A percentile compares a stretch with the other conserved stretches of the same genome.
These are phyloP conservation scores for Empidonax traillii DNA, from an alignment of 2,113 vertebrate species.

Conservation along the genomic window DNA sequence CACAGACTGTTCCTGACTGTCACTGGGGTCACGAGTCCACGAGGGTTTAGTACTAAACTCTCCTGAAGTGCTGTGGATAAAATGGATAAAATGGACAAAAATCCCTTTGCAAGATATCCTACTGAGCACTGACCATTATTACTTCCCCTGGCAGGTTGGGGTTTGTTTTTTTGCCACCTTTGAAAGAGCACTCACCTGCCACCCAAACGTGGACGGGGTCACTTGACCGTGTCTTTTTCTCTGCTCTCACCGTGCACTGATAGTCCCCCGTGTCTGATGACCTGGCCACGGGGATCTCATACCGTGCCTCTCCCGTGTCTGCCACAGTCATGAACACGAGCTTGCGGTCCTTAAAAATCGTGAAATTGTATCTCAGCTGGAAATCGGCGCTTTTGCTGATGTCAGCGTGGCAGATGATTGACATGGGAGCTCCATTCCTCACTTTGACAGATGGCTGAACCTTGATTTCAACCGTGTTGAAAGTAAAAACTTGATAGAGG, in stretches of 20 bases:
- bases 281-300: conserved; percentile 46
- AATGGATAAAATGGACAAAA: neutral
- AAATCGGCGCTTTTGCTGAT: conserved; percentile 56
- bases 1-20: neutral
- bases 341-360: conserved; percentile 64
- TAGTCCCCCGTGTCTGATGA: conserved; percentile 68
- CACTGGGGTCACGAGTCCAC: neutral
- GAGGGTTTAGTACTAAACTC: neutral
- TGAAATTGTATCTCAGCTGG: conserved; percentile 45
- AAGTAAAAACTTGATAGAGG: conserved; percentile 69
- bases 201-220: conserved; percentile 6
- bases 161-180: neutral
- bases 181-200: conserved; percentile 58
- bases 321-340: conserved; percentile 43
- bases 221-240: conserved; percentile 40
- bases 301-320: neutral
- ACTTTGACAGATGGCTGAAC: conserved; percentile 36
- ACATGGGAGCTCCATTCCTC: conserved; percentile 64
- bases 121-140: neutral
- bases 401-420: conserved; percentile 62
- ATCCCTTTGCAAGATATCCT: neutral
- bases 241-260: conserved; percentile 63
- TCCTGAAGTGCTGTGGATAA: neutral
- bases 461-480: conserved; percentile 68
- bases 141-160: neutral